These are phyloP conservation scores for Ailurus styani DNA, from an alignment of 2,113 vertebrate genomes.

Conservation along the genomic window DNA sequence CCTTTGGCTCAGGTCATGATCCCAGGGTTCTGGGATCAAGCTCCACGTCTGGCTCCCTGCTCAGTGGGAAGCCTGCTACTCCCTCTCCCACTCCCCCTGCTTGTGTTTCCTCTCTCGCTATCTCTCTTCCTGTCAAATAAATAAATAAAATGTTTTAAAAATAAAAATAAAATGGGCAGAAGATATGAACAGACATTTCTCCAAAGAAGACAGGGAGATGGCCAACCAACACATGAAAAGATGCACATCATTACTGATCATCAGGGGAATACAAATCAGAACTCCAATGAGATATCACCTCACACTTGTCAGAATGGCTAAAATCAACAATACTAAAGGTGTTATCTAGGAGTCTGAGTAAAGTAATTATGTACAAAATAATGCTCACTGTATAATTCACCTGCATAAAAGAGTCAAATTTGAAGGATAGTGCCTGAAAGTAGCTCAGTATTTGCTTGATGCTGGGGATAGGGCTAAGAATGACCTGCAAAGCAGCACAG, in stretches of 20 bases:
- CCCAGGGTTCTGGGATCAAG: no score
- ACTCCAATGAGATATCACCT: neutral
- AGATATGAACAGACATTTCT: neutral
- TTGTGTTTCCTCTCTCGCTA: no score
- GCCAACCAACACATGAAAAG: neutral
- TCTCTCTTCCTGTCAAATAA: no score
- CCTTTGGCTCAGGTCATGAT: no score
- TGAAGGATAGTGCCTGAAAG: neutral
- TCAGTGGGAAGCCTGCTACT: no score
- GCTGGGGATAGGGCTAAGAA: neutral
- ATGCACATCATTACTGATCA: neutral
- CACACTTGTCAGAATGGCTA: neutral
- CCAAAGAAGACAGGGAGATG: neutral
- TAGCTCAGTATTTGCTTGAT: neutral
- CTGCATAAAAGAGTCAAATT: neutral
- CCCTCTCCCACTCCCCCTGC: no score
- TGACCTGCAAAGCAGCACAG: neutral
- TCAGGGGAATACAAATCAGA: neutral
- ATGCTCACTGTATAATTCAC: neutral
- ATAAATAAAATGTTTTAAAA: no score
- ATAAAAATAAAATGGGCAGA: neutral
- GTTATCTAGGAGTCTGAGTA: neutral
- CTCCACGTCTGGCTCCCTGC: no score
- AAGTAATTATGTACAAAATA: neutral
- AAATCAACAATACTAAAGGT: neutral